A percentile compares a stretch with the other conserved stretches of the same genome.
These are phyloP conservation scores for Mormyrops attenuatus DNA, from an alignment of 2,797 vertebrate genomes.

Conservation along the genomic window DNA sequence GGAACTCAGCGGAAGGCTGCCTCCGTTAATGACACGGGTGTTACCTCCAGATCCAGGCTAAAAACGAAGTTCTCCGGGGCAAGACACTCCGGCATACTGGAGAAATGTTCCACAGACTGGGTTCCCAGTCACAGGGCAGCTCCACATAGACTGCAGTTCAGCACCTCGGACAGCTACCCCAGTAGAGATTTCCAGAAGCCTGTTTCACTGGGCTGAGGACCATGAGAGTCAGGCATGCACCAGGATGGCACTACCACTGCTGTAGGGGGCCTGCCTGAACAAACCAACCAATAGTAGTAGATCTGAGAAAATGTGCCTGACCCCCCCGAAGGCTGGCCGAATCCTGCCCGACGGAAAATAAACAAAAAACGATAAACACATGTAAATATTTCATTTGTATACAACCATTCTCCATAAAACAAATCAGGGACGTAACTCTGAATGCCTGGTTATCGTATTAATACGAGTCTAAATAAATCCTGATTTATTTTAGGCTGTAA, in stretches of 20 bases:
- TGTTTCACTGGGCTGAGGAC: background rate
- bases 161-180: constrained; percentile 29
- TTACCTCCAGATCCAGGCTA: background rate
- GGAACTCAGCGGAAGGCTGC: background rate
- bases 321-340: background rate
- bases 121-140: background rate
- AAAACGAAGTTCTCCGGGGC: background rate
- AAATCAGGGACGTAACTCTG: background rate
- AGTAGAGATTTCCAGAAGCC: background rate
- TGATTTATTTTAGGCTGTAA: background rate
- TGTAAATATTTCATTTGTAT: background rate
- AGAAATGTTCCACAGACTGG: background rate
- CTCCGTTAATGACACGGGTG: background rate
- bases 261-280: background rate
- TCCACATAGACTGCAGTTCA: constrained; percentile 20
- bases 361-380: background rate
- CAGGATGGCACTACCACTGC: background rate
- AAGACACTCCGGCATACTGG: background rate
- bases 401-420: background rate
- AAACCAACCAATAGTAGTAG: background rate
- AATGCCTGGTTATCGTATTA: background rate
- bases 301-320: background rate
- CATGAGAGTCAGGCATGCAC: background rate
- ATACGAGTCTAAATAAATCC: background rate
- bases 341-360: background rate